phyloP scores from a whole-genome alignment of 2,888 invertebrate genomes.

The Calephelis perditalis region DNA sequence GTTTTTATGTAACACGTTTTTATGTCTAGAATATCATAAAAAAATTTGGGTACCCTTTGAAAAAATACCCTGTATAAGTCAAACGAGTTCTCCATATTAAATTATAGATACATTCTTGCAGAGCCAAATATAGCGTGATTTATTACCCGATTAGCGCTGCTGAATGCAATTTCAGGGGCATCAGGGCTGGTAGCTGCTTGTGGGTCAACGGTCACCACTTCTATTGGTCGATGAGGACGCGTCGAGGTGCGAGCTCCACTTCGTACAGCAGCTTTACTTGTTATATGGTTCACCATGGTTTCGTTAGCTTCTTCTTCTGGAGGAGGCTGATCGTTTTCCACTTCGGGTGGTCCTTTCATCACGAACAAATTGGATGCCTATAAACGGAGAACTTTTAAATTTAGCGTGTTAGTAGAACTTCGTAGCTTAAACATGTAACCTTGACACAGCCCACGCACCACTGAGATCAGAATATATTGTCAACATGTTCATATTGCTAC shows the following conservation, averaged over 20 bases:
- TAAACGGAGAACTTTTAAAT: not conserved
- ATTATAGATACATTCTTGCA: no score
- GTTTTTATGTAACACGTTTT: no score
- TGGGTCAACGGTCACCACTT: conserved; percentile 79
- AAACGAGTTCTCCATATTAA: no score
- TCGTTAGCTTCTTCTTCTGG: conserved; percentile 21
- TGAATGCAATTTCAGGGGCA: conserved; percentile 79
- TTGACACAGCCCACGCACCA: no score
- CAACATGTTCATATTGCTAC: no score
- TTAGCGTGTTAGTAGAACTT: no score
- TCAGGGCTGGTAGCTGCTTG: conserved; percentile 59
- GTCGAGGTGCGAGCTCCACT: conserved; percentile 52
- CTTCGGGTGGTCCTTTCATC: conserved; percentile 52
- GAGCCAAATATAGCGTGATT: no score
- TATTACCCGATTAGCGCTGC: conserved; percentile 79
- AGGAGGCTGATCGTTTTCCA: conserved; percentile 54
- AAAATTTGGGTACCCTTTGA: no score
- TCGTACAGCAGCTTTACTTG: conserved; percentile 17
- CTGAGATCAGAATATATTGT: no score
- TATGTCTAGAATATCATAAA: no score
- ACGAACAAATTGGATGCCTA: conserved; percentile 54
- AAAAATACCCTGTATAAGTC: no score
- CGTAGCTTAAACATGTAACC: no score
- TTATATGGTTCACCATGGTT: not conserved
- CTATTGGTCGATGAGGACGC: conserved; percentile 64